Conservation (phyloP, 2,888 invertebrate species). For the Crossocerus cetratus region DNA sequence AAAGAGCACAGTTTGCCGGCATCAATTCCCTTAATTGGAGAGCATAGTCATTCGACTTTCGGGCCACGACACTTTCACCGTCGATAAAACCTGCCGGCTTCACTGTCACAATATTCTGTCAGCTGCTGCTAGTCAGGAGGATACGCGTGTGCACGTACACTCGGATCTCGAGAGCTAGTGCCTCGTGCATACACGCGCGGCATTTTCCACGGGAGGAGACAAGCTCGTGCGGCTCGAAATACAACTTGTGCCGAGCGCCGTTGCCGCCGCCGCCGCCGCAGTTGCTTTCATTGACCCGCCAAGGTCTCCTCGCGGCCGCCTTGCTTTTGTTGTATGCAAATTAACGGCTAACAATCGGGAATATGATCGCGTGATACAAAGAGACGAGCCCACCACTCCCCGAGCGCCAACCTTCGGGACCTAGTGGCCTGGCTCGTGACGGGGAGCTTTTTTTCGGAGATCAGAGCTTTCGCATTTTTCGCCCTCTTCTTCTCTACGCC, state of each 20-base stretch:
- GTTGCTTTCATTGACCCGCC: conserved; percentile 41
- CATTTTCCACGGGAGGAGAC: conserved; percentile 1
- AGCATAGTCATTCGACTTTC: neutral
- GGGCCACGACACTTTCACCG: neutral
- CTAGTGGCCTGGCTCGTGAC: no score
- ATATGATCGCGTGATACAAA: conserved; percentile 45
- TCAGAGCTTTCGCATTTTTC: neutral
- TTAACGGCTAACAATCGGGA: conserved; percentile 45
- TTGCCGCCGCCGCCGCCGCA: conserved; percentile 6
- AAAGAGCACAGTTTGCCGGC: no score
- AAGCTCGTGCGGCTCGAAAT: conserved; percentile 22
- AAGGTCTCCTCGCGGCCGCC: conserved; percentile 33
- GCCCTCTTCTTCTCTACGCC: no score
- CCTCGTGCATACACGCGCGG: neutral
- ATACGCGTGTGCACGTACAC: neutral
- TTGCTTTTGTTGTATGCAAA: conserved; percentile 54
- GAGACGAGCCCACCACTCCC: conserved; percentile 22
- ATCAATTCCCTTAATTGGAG: no score
- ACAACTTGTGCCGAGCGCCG: conserved; percentile 21
- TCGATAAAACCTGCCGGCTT: neutral
- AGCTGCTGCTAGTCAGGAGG: neutral
- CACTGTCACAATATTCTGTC: conserved; percentile 3
- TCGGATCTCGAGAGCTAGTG: neutral
- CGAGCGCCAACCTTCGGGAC: neutral
- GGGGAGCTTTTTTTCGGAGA: conserved; percentile 19